Percentiles rank a stretch among this genome's conserved stretches.
phyloP scores from a whole-genome alignment of 1,140 invertebrate genomes.

The Choristoneura fumiferana region DNA sequence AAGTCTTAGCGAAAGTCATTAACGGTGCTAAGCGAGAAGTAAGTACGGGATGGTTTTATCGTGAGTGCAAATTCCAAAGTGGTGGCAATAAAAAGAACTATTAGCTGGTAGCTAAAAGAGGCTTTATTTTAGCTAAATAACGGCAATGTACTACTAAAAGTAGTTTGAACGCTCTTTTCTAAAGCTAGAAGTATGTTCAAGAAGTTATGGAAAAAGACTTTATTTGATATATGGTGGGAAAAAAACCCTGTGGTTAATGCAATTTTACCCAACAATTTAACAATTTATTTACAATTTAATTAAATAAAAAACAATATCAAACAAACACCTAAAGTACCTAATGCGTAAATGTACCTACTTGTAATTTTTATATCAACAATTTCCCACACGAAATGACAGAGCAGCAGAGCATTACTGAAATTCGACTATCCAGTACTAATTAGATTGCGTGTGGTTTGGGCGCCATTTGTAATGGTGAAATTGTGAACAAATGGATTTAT shows the following conservation, averaged over 20 bases:
- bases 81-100: constrained; percentile 14
- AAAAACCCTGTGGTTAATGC: no score
- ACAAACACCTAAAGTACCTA: no score
- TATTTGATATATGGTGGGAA: no score
- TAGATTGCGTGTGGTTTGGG: neutral
- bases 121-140: constrained; percentile 9
- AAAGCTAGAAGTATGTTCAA: no score
- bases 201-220: no score
- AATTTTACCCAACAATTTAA: no score
- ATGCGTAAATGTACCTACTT: neutral
- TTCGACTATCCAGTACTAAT: constrained; percentile 10
- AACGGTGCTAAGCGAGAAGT: no score
- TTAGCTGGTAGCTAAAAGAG: neutral
- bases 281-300: no score
- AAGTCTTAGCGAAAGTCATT: no score
- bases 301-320: no score
- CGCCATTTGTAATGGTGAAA: constrained; percentile 8
- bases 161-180: neutral
- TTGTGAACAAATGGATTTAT: constrained; percentile 2
- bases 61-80: neutral
- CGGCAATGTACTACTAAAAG: neutral
- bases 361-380: neutral
- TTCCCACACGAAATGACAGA: neutral
- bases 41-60: no score
- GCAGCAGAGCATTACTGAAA: neutral